phyloP scores from a whole-genome alignment of 2,113 vertebrate species.

The Anthoscopus minutus region DNA sequence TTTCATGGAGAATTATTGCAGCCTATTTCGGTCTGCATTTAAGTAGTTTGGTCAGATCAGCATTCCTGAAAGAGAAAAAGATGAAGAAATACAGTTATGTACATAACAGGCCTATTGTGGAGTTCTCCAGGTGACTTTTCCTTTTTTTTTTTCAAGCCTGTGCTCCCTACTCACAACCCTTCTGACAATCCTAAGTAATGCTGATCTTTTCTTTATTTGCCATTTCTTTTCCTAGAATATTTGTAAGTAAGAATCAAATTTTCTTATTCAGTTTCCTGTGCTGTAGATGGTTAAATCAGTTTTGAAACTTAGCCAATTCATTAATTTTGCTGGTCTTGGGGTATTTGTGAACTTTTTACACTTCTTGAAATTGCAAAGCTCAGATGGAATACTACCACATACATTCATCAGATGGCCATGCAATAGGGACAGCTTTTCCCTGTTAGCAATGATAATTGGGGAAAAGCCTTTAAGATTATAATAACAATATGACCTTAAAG shows the following conservation, averaged over 20 bases:
- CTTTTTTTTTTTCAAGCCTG: neutral
- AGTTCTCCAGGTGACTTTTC: neutral
- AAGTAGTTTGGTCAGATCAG: neutral
- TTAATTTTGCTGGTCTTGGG: neutral
- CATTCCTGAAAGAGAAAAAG: neutral
- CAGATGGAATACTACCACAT: neutral
- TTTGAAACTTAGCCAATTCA: neutral
- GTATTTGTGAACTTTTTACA: neutral
- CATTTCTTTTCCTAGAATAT: neutral
- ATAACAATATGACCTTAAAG: neutral
- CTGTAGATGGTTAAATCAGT: neutral
- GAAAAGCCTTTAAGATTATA: neutral
- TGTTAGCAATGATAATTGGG: neutral
- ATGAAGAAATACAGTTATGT: neutral
- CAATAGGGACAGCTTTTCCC: neutral
- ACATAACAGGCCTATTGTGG: neutral
- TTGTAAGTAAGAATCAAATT: neutral
- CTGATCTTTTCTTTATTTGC: neutral
- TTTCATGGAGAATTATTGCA: neutral
- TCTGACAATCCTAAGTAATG: neutral
- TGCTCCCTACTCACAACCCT: neutral
- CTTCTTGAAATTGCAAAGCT: neutral
- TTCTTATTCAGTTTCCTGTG: neutral
- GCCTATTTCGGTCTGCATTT: rapidly evolving
- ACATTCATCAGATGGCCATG: neutral